Evolutionary conservation across 2,888 invertebrate species (phyloP).

Genomic region (Anorthoa munda): DNA sequence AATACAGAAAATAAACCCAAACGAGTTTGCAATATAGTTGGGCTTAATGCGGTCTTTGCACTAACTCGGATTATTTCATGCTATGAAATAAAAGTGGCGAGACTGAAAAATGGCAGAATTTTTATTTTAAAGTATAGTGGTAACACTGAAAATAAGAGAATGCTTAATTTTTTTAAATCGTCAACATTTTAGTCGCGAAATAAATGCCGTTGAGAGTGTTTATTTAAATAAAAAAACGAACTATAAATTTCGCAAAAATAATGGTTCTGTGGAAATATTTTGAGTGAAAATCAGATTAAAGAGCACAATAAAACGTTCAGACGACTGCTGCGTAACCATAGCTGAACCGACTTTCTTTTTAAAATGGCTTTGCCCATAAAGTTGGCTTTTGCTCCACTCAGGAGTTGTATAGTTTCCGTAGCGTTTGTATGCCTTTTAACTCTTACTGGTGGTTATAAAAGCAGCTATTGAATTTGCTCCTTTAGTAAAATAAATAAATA

Average conservation of each 20-base stretch:
- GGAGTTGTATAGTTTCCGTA: neutral
- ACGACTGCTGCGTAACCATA: neutral
- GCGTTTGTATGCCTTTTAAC: neutral
- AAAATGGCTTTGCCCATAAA: slow-evolving; percentile 7
- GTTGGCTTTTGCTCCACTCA: neutral
- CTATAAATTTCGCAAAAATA: neutral
- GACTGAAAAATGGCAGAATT: slow-evolving; percentile 16
- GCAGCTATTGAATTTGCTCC: neutral
- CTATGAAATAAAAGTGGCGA: slow-evolving; percentile 16
- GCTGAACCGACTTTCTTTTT: slow-evolving; percentile 6
- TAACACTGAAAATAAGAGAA: neutral
- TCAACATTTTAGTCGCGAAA: neutral
- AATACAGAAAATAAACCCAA: neutral
- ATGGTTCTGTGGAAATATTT: neutral
- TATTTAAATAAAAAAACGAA: neutral
- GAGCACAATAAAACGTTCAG: neutral
- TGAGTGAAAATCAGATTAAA: neutral
- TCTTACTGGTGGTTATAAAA: neutral
- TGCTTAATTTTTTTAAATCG: slow-evolving; percentile 6
- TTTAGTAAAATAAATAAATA: neutral
- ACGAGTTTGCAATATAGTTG: neutral
- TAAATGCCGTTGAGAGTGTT: slow-evolving; percentile 11
- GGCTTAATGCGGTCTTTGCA: neutral
- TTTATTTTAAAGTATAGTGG: slow-evolving; percentile 23
- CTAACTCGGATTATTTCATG: slow-evolving; percentile 1